Evolutionary conservation across 2,113 vertebrate genomes (phyloP).

Genomic region (Psittacara wagleri): DNA sequence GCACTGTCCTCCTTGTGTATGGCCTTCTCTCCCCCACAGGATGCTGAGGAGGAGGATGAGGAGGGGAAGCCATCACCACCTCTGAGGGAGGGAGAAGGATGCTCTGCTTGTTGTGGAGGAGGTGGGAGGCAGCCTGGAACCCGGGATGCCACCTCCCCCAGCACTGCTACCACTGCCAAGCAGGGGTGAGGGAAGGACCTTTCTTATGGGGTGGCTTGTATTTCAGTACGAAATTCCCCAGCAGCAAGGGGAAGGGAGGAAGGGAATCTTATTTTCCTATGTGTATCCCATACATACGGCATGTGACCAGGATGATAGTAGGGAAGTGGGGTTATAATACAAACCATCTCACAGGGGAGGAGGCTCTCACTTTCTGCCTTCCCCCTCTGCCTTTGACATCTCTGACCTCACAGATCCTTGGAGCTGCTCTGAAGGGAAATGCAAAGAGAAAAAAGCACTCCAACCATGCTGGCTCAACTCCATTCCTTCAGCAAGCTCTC

Average conservation of each 20-base stretch:
- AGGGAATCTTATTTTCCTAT: background rate
- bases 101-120: accelerated
- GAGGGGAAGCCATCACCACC: background rate
- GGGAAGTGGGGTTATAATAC: background rate
- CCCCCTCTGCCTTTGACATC: background rate
- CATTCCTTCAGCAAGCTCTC: slow-evolving; percentile 43
- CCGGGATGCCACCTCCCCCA: background rate
- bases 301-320: background rate
- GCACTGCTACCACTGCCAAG: background rate
- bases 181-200: background rate
- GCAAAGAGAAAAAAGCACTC: background rate
- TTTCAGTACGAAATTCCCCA: background rate
- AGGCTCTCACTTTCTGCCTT: background rate
- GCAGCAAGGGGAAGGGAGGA: background rate
- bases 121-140: background rate
- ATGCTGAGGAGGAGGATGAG: background rate
- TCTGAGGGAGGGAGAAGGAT: background rate
- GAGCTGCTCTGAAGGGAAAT: background rate
- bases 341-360: background rate
- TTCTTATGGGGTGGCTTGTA: background rate
- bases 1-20: no score
- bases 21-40: background rate
- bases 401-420: background rate
- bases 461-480: background rate
- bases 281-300: background rate